Evolutionary conservation across 2,113 vertebrate species (phyloP).

Genomic region (Tichodroma muraria): DNA sequence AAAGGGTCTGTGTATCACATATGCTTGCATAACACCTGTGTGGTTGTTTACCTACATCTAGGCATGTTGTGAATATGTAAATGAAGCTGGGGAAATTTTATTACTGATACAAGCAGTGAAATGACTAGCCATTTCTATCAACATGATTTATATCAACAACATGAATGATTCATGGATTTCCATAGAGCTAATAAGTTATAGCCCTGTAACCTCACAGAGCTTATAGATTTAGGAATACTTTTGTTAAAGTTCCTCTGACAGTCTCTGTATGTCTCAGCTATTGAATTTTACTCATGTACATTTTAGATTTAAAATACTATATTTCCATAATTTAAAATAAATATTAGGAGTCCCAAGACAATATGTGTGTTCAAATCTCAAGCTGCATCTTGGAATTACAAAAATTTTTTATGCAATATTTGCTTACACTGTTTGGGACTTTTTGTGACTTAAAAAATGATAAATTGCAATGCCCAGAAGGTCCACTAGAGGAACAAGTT

Average conservation of each 20-base stretch:
- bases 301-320: neutral
- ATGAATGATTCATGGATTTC: neutral
- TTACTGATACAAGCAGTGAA: neutral
- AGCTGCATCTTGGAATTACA: neutral
- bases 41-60: neutral
- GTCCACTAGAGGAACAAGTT: neutral
- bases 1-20: neutral
- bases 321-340: neutral
- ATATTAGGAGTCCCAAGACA: neutral
- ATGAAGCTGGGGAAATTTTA: neutral
- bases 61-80: neutral
- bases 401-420: neutral
- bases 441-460: neutral
- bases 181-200: neutral
- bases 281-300: neutral
- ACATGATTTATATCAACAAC: neutral
- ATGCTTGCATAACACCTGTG: neutral
- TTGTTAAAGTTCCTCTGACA: neutral
- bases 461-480: neutral
- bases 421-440: fast-evolving
- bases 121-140: neutral
- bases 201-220: neutral
- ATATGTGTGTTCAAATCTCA: neutral
- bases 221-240: neutral
- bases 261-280: neutral